A percentile compares a stretch with the other conserved stretches of the same genome.
Conservation (phyloP, 2,113 vertebrate genomes). For the Varanus salvator region DNA sequence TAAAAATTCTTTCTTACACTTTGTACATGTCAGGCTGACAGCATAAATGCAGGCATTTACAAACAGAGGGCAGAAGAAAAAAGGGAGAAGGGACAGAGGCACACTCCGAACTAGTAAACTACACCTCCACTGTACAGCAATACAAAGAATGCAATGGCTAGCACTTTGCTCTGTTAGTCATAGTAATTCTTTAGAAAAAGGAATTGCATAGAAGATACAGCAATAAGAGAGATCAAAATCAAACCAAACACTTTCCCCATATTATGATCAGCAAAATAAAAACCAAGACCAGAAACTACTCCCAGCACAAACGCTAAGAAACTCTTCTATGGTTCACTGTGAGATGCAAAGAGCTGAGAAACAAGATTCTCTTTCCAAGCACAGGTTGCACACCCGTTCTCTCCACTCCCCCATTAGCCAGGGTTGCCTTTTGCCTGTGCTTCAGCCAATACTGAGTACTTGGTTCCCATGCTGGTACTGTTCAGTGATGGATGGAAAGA, state of each 20-base stretch:
- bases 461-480: neutral
- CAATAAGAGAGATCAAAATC: slow-evolving; percentile 81
- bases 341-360: slow-evolving; percentile 74
- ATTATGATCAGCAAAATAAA: slow-evolving; percentile 74
- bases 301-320: slow-evolving; percentile 29
- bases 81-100: slow-evolving; percentile 79
- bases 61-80: slow-evolving; percentile 79
- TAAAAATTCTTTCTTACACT: slow-evolving; percentile 99
- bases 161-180: slow-evolving; percentile 78
- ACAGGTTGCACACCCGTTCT: neutral
- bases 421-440: neutral
- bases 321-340: slow-evolving; percentile 73
- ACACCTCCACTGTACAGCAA: slow-evolving; percentile 80
- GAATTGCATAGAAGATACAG: slow-evolving; percentile 98
- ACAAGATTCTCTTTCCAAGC: neutral
- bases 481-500: slow-evolving; percentile 29
- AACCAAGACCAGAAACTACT: slow-evolving; percentile 32
- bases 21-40: slow-evolving; percentile 90
- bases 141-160: slow-evolving; percentile 81
- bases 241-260: slow-evolving; percentile 65
- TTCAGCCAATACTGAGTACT: slow-evolving; percentile 41
- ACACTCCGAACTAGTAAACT: slow-evolving; percentile 84
- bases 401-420: neutral
- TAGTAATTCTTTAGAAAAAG: slow-evolving; percentile 80
- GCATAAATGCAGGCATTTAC: slow-evolving; percentile 90